These are phyloP conservation scores for Chymomyza fuscimana DNA, from an alignment of 2,888 invertebrate species.

Conservation along the genomic window DNA sequence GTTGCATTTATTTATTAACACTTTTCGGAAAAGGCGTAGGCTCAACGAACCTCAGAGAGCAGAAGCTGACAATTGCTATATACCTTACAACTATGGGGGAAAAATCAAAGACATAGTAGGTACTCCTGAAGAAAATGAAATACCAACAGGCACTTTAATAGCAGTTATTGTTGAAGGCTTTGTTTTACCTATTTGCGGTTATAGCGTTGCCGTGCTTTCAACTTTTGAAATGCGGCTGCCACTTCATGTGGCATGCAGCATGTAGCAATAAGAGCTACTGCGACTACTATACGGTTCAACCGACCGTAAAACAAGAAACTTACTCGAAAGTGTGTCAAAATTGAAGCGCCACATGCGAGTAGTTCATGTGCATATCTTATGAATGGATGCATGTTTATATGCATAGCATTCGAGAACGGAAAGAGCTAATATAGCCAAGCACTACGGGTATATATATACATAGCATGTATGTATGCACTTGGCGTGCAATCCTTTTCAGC, in stretches of 20 bases:
- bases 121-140: constrained; percentile 41
- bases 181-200: constrained; percentile 63
- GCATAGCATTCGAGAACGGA: not conserved
- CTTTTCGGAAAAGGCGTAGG: constrained; percentile 3
- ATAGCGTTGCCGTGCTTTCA: constrained; percentile 56
- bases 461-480: not conserved
- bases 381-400: not conserved
- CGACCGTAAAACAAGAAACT: constrained; percentile 68
- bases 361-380: not conserved
- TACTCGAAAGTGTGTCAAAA: constrained; percentile 68
- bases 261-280: not conserved
- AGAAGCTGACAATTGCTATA: not conserved
- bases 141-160: constrained; percentile 62
- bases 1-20: constrained; percentile 25
- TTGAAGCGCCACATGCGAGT: constrained; percentile 37
- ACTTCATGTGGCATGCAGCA: constrained; percentile 39
- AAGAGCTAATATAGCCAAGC: not conserved
- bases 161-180: constrained; percentile 42
- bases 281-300: constrained; percentile 60
- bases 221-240: constrained; percentile 34
- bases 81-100: not conserved
- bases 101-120: constrained; percentile 18
- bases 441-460: not conserved
- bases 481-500: not conserved
- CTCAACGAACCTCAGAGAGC: not conserved